phyloP scores from a whole-genome alignment of 2,888 invertebrate genomes.

The Morpho achilles region DNA sequence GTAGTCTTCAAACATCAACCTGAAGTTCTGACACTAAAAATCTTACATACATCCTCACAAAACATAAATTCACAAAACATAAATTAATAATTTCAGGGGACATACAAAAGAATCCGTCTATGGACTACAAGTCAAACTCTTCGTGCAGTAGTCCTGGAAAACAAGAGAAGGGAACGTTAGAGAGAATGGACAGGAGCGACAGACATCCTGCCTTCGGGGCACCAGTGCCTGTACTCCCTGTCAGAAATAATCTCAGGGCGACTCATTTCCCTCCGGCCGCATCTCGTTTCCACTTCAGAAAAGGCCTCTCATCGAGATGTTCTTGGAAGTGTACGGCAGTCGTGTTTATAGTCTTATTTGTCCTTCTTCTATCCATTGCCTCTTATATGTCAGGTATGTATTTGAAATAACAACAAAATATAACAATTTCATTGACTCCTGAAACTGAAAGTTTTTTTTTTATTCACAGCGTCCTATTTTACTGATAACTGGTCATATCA shows the following conservation, averaged over 20 bases:
- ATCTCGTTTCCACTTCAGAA: constrained; percentile 91
- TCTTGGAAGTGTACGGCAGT: constrained; percentile 96
- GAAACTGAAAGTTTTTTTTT: neutral
- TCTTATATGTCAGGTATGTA: constrained; percentile 91
- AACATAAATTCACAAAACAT: neutral
- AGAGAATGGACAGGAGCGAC: constrained; percentile 78
- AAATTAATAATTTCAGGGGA: constrained; percentile 82
- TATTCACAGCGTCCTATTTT: constrained; percentile 85
- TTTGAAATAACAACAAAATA: neutral
- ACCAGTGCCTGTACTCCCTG: constrained; percentile 87
- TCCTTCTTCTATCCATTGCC: constrained; percentile 89
- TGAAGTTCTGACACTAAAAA: too few species aligned
- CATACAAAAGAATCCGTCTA: constrained; percentile 89
- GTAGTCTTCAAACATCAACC: too few species aligned
- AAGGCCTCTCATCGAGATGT: constrained; percentile 91
- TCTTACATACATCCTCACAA: neutral
- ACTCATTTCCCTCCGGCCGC: constrained; percentile 85
- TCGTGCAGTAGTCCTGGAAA: constrained; percentile 91
- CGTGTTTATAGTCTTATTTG: constrained; percentile 90
- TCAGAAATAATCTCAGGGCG: constrained; percentile 85
- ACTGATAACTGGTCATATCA: constrained; percentile 90
- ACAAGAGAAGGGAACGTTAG: constrained; percentile 77
- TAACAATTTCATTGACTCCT: neutral
- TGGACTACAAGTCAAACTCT: constrained; percentile 93
- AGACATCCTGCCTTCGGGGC: constrained; percentile 82